A percentile compares a stretch with the other conserved stretches of the same genome.
These are phyloP conservation scores for Drosophila bocki DNA, from an alignment of 1,140 invertebrate genomes.

Conservation along the genomic window DNA sequence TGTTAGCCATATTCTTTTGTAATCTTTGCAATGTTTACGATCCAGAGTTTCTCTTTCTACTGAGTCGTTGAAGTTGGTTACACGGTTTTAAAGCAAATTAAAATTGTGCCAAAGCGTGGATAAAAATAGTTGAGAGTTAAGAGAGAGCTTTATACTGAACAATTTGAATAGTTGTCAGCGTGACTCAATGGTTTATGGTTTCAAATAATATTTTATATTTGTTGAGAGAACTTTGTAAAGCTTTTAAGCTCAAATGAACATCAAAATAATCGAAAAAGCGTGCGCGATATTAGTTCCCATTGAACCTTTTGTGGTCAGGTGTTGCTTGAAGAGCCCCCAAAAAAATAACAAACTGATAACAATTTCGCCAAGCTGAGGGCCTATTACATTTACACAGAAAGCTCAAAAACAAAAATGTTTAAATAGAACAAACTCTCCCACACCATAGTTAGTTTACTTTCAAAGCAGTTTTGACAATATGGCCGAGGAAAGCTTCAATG, in stretches of 20 bases:
- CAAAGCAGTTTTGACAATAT: background rate
- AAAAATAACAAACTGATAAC: conserved; percentile 1
- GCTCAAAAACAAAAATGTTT: background rate
- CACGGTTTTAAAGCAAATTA: background rate
- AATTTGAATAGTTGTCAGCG: background rate
- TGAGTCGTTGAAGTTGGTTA: background rate
- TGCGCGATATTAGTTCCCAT: background rate
- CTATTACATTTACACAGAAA: conserved; percentile 1
- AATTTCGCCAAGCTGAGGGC: conserved; percentile 5
- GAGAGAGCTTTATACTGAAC: background rate
- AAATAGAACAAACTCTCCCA: background rate
- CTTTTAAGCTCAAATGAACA: conserved; percentile 1
- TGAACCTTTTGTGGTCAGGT: background rate
- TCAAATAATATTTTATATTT: background rate
- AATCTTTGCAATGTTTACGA: background rate
- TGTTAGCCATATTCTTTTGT: background rate
- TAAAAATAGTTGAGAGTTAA: background rate
- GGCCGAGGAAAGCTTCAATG: conserved; percentile 5
- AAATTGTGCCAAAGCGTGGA: background rate
- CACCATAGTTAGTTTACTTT: background rate
- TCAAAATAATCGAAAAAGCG: background rate
- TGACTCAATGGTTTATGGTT: background rate
- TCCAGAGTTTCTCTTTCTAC: conserved; percentile 2
- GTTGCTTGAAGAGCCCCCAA: background rate
- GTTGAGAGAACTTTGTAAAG: background rate